Evolutionary conservation across 2,888 invertebrate genomes (phyloP).

Genomic region (Beris chalybata): DNA sequence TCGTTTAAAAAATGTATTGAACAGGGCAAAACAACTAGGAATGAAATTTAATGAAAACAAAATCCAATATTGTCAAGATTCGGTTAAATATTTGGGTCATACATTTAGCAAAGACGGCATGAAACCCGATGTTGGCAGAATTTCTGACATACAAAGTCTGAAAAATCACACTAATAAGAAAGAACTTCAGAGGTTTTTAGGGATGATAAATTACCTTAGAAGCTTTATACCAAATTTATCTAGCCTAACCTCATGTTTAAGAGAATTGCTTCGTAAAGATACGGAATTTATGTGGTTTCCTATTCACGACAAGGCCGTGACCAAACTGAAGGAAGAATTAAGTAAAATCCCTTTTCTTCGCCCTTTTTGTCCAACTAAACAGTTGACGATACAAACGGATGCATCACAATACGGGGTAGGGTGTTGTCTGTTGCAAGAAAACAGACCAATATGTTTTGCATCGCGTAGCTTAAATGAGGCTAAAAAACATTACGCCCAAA

Average conservation of each 20-base stretch:
- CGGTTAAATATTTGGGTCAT: conserved; percentile 45
- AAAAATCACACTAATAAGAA: conserved; percentile 27
- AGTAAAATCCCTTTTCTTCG: no score
- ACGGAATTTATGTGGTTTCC: neutral
- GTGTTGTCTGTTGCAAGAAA: no score
- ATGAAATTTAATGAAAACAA: conserved; percentile 46
- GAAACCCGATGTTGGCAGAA: conserved; percentile 33
- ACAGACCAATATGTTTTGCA: no score
- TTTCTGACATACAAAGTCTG: conserved; percentile 29
- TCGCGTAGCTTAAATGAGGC: no score
- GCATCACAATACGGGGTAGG: no score
- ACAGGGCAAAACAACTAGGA: conserved; percentile 40
- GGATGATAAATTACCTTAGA: conserved; percentile 7
- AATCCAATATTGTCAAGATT: conserved; percentile 9
- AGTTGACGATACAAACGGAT: no score
- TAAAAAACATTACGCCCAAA: no score
- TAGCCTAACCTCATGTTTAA: neutral
- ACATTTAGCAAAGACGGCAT: conserved; percentile 35
- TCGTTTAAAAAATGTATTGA: conserved; percentile 42
- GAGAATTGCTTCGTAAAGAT: conserved; percentile 5
- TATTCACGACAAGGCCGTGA: neutral
- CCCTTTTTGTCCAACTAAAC: no score
- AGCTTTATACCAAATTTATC: conserved; percentile 18
- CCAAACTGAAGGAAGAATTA: no score
- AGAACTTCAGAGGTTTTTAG: conserved; percentile 34